phyloP scores from a whole-genome alignment of 1,140 invertebrate species.

The Cyclina sinensis region DNA sequence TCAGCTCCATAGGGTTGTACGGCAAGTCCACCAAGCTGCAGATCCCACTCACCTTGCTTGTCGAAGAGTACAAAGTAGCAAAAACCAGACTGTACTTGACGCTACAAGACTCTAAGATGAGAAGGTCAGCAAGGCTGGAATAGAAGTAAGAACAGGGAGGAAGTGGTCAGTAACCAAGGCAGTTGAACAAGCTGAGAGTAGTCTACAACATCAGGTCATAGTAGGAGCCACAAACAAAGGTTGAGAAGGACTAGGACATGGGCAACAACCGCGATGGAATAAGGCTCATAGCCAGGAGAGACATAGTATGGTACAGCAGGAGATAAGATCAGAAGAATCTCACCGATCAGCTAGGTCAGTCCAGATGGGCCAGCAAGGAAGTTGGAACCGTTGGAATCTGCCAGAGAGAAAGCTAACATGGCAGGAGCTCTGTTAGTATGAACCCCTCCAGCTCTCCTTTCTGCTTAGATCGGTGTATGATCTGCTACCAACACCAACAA shows the following conservation, averaged over 20 bases:
- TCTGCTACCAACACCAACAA: too few species aligned
- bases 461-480: too few species aligned
- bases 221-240: not conserved
- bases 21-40: conserved; percentile 50
- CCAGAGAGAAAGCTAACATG: too few species aligned
- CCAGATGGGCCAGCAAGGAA: too few species aligned
- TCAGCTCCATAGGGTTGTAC: conserved; percentile 57
- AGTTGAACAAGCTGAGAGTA: conserved; percentile 18
- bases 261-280: not conserved
- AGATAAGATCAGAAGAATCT: conserved; percentile 1
- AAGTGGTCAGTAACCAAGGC: conserved; percentile 38
- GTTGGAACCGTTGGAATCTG: too few species aligned
- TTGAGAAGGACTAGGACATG: not conserved
- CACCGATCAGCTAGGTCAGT: too few species aligned
- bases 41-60: conserved; percentile 48
- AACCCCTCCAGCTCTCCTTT: too few species aligned
- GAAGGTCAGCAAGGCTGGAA: not conserved
- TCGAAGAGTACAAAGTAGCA: conserved; percentile 47
- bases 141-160: conserved; percentile 46
- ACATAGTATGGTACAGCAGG: not conserved
- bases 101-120: too few species aligned
- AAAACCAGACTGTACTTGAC: conserved; percentile 17
- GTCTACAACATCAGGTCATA: conserved; percentile 2
- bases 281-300: not conserved
- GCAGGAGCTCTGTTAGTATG: too few species aligned